Conservation (phyloP, 2,888 invertebrate genomes). For the Conchocele bisecta region DNA sequence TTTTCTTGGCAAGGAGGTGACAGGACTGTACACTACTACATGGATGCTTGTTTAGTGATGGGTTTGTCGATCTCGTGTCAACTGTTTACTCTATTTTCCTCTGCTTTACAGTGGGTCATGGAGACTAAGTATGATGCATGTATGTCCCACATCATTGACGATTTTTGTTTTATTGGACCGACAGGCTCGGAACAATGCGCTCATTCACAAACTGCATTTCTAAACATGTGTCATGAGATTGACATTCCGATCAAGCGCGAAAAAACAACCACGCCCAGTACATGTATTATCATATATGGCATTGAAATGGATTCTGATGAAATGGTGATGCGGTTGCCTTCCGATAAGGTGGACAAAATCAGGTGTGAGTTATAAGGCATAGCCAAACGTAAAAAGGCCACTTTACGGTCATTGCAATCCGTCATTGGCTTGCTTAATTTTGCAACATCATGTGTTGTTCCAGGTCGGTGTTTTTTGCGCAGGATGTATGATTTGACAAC, state of each 20-base stretch:
- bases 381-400: neutral
- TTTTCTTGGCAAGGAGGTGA: constrained; percentile 12
- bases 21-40: constrained; percentile 16
- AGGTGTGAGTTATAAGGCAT: neutral
- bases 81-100: constrained; percentile 8
- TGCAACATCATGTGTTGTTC: constrained; percentile 14
- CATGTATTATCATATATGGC: constrained; percentile 7
- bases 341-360: neutral
- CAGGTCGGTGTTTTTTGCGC: constrained; percentile 22
- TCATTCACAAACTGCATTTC: neutral
- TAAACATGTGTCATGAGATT: neutral
- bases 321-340: neutral
- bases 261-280: constrained; percentile 3
- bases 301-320: constrained; percentile 17
- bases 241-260: constrained; percentile 6
- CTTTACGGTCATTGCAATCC: neutral
- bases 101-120: constrained; percentile 18
- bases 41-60: constrained; percentile 17
- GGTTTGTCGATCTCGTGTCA: constrained; percentile 22
- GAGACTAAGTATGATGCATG: constrained; percentile 3
- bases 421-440: constrained; percentile 10
- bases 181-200: constrained; percentile 1
- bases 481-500: constrained; percentile 34
- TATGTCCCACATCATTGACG: constrained; percentile 28
- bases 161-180: constrained; percentile 30